Conservation (phyloP, 2,888 invertebrate genomes). For the Mimachlamys varia region DNA sequence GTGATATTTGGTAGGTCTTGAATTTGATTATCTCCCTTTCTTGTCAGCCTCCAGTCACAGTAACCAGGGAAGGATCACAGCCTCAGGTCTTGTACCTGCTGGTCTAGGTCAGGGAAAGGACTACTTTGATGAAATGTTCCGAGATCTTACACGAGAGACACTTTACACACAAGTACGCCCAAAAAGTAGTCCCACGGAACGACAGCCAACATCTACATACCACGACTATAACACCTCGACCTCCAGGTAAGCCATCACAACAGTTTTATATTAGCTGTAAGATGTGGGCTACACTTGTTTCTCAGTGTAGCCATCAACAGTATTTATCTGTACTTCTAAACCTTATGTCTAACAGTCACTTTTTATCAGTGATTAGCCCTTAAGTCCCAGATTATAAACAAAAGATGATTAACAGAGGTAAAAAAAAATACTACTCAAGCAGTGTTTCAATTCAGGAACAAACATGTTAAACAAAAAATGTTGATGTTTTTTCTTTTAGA, state of each 20-base stretch:
- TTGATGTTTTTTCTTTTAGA: too few species aligned
- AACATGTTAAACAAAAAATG: background rate
- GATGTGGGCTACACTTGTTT: background rate
- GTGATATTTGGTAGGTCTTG: background rate
- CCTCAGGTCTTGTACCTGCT: constrained; percentile 57
- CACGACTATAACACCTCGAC: constrained; percentile 76
- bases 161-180: constrained; percentile 65
- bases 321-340: background rate
- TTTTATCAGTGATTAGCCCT: background rate
- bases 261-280: background rate
- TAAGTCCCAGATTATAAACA: background rate
- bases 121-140: constrained; percentile 78
- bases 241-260: constrained; percentile 66
- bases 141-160: constrained; percentile 69
- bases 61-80: constrained; percentile 36
- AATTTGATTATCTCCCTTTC: background rate
- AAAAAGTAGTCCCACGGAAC: constrained; percentile 64
- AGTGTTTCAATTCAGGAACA: too few species aligned
- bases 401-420: background rate
- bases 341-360: background rate
- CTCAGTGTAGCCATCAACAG: background rate
- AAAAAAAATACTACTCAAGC: too few species aligned
- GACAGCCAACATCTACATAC: constrained; percentile 62
- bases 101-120: constrained; percentile 75
- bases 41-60: constrained; percentile 1